Evolutionary conservation across 2,113 vertebrate genomes (phyloP).

Genomic region (Silurus meridionalis): DNA sequence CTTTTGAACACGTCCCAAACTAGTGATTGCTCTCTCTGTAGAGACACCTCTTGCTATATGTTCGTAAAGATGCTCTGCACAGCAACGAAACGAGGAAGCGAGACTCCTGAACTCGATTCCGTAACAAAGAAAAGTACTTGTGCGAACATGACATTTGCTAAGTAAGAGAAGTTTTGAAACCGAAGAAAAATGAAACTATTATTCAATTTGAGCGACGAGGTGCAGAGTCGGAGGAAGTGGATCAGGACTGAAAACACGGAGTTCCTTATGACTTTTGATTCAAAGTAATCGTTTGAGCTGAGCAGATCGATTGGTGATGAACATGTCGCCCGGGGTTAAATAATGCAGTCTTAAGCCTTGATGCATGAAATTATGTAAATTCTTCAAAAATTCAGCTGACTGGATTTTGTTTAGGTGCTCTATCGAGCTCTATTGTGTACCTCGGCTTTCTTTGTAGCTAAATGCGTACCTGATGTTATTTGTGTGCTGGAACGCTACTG

Average conservation of each 20-base stretch:
- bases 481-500: neutral
- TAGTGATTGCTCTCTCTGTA: neutral
- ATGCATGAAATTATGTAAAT: neutral
- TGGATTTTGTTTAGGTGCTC: neutral
- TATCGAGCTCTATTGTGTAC: neutral
- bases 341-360: neutral
- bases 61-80: neutral
- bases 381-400: neutral
- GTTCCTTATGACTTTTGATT: neutral
- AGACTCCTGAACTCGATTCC: neutral
- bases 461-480: neutral
- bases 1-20: neutral
- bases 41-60: no score
- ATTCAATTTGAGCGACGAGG: neutral
- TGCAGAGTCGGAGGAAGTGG: conserved; percentile 32
- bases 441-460: neutral
- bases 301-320: neutral
- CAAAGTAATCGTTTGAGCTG: neutral
- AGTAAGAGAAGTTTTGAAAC: neutral
- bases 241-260: neutral
- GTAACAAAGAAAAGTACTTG: neutral
- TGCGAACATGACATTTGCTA: no score
- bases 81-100: neutral
- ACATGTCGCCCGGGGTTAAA: neutral
- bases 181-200: conserved; percentile 19